Evolutionary conservation across 2,797 vertebrate genomes (phyloP).

Genomic region (Amblyopsis hoosieri): DNA sequence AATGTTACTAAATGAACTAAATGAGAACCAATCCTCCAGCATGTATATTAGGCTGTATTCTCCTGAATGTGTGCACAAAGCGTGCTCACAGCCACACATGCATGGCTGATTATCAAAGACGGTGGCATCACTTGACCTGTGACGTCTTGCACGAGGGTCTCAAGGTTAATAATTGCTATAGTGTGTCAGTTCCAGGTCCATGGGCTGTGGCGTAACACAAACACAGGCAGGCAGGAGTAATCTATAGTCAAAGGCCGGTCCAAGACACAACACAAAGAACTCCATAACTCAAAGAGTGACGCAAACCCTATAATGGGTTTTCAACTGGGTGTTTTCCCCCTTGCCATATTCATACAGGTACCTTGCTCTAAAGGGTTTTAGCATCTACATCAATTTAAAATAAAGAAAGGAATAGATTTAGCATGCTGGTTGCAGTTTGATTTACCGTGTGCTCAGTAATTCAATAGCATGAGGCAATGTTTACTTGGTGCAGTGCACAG

Average conservation of each 20-base stretch:
- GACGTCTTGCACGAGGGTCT: conserved; percentile 12
- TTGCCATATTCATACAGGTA: too few relatives aligned
- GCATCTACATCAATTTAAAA: neutral
- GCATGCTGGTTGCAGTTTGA: too few relatives aligned
- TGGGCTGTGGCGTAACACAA: conserved; percentile 2
- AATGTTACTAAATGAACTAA: too few relatives aligned
- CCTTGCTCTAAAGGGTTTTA: too few relatives aligned
- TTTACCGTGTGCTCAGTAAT: neutral
- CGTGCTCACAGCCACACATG: neutral
- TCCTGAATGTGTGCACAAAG: too few relatives aligned
- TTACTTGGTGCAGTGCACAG: neutral
- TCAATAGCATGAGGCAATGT: neutral
- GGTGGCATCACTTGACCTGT: conserved; percentile 13
- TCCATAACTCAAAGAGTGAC: neutral
- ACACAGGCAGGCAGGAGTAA: conserved; percentile 8
- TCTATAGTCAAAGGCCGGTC: neutral
- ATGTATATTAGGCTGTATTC: too few relatives aligned
- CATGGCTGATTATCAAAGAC: neutral
- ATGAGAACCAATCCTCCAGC: too few relatives aligned
- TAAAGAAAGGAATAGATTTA: too few relatives aligned
- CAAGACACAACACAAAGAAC: neutral
- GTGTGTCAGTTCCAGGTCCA: conserved; percentile 17
- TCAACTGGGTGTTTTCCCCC: neutral
- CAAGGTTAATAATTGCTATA: conserved; percentile 45
- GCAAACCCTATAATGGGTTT: conserved; percentile 7